A percentile compares a stretch with the other conserved stretches of the same genome.
Conservation (phyloP, 1,140 invertebrate species). For the Zaprionus ornatus region DNA sequence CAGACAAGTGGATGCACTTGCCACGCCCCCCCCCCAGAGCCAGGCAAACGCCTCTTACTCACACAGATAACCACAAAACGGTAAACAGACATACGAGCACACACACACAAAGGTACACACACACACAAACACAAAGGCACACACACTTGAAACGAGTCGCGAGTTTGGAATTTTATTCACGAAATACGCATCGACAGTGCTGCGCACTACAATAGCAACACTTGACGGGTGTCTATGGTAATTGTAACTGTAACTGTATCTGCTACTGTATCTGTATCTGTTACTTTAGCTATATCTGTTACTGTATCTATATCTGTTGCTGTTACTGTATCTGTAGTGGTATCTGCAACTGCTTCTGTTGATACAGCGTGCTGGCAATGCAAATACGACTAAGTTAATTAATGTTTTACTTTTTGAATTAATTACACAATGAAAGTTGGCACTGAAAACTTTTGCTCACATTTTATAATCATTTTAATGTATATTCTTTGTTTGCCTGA, state of each 20-base stretch:
- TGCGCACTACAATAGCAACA: conserved; percentile 5
- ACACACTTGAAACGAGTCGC: conserved; percentile 24
- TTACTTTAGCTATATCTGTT: not conserved
- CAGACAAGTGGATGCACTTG: conserved; percentile 36
- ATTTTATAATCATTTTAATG: conserved; percentile 3
- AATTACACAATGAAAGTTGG: not conserved
- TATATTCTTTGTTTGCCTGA: not conserved
- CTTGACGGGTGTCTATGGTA: not conserved
- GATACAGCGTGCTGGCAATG: conserved; percentile 1
- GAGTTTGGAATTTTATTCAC: conserved; percentile 12
- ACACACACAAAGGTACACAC: conserved; percentile 18
- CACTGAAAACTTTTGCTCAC: not conserved
- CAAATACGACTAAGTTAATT: conserved; percentile 23
- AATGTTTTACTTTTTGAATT: conserved; percentile 1
- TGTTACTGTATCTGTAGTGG: not conserved
- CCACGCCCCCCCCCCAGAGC: not conserved
- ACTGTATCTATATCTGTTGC: not conserved
- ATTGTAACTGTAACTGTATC: not conserved
- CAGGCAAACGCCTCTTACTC: not conserved
- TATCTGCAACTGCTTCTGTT: not conserved
- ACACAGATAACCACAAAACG: conserved; percentile 66
- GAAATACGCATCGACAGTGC: conserved; percentile 3
- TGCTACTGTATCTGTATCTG: not conserved
- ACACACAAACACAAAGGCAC: conserved; percentile 15
- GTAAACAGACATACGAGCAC: conserved; percentile 35